Evolutionary conservation across 2,113 vertebrate species (phyloP).

Genomic region (Plecturocebus donacophilus): DNA sequence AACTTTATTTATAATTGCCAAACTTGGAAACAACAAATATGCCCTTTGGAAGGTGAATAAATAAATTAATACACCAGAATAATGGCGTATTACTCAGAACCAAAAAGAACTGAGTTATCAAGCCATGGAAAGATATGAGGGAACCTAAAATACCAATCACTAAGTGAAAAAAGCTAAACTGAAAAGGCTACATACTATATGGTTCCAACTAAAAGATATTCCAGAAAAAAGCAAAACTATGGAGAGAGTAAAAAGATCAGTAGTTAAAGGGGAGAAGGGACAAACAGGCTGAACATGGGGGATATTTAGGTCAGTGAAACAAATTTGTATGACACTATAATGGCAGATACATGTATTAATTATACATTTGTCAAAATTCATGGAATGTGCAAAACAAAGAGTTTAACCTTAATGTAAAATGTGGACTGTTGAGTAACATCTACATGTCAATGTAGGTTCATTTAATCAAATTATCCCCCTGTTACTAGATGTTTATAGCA

Average conservation of each 20-base stretch:
- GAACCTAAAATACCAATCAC: too few relatives aligned
- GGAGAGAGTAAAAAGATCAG: neutral
- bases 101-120: too few relatives aligned
- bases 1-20: neutral
- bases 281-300: neutral
- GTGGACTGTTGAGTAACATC: neutral
- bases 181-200: neutral
- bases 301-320: neutral
- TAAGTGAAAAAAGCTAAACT: too few relatives aligned
- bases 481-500: neutral
- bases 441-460: neutral
- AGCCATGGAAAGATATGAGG: too few relatives aligned
- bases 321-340: neutral
- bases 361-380: neutral
- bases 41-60: too few relatives aligned
- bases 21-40: neutral
- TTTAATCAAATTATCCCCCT: neutral
- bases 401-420: neutral
- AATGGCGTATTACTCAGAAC: too few relatives aligned
- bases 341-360: neutral
- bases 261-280: neutral
- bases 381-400: neutral
- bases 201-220: neutral
- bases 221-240: neutral
- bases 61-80: too few relatives aligned